Conservation (phyloP, 2,888 invertebrate genomes). For the Limnephilus marmoratus region DNA sequence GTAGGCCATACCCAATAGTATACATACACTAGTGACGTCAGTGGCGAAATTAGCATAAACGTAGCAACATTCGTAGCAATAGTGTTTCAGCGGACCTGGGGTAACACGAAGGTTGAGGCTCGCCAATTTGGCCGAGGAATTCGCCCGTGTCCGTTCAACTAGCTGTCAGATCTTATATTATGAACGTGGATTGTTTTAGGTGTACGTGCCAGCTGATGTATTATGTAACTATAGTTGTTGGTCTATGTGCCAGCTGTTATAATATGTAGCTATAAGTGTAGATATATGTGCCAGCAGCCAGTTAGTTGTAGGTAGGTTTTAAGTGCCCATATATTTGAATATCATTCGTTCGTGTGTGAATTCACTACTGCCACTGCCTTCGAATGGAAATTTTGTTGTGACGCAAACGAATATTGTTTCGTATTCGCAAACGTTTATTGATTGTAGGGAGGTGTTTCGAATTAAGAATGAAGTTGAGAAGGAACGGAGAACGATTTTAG, state of each 20-base stretch:
- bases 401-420: constrained; percentile 34
- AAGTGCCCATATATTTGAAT: not conserved
- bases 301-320: not conserved
- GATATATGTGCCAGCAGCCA: too few species aligned
- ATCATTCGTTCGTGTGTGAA: constrained; percentile 30
- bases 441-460: not conserved
- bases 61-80: not conserved
- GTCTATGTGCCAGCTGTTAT: too few species aligned
- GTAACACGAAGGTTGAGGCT: constrained; percentile 3
- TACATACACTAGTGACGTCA: constrained; percentile 8
- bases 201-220: too few species aligned
- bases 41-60: not conserved
- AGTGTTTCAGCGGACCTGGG: not conserved
- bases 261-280: too few species aligned
- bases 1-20: not conserved
- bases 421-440: constrained; percentile 44
- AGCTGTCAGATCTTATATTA: too few species aligned
- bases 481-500: not conserved
- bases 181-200: too few species aligned
- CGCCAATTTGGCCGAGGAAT: not conserved
- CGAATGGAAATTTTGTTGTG: constrained; percentile 47
- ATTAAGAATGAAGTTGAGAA: not conserved
- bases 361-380: not conserved
- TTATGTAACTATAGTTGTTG: too few species aligned
- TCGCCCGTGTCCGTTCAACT: constrained; percentile 11